phyloP scores from a whole-genome alignment of 2,113 vertebrate genomes.

The Gymnarchus niloticus region DNA sequence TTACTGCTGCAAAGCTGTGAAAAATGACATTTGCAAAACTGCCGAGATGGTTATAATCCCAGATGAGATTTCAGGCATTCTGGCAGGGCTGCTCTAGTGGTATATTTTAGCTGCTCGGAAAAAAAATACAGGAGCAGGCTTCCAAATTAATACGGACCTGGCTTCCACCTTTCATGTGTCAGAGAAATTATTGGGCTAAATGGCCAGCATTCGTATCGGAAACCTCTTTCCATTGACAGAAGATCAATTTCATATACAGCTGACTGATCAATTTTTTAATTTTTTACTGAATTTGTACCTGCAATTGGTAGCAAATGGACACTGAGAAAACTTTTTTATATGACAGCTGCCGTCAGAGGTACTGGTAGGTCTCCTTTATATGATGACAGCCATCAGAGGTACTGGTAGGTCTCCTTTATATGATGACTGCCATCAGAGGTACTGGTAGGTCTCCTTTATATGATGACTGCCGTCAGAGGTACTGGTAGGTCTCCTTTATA shows the following conservation, averaged over 20 bases:
- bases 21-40: background rate
- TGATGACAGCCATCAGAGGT: too few relatives aligned
- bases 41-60: background rate
- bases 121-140: too few relatives aligned
- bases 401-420: too few relatives aligned
- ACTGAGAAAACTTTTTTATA: background rate
- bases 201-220: background rate
- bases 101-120: too few relatives aligned
- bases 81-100: background rate
- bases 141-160: background rate
- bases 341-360: too few relatives aligned
- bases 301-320: too few relatives aligned
- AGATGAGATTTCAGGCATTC: background rate
- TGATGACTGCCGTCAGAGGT: too few relatives aligned
- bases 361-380: too few relatives aligned
- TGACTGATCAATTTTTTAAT: background rate
- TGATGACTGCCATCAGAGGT: too few relatives aligned
- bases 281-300: background rate
- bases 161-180: background rate
- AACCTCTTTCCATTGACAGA: background rate
- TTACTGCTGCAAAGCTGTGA: background rate
- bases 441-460: too few relatives aligned
- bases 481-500: background rate
- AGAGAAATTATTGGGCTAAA: background rate
- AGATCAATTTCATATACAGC: background rate